Conservation (phyloP, 2,888 invertebrate species). For the Rotaria sp. region DNA sequence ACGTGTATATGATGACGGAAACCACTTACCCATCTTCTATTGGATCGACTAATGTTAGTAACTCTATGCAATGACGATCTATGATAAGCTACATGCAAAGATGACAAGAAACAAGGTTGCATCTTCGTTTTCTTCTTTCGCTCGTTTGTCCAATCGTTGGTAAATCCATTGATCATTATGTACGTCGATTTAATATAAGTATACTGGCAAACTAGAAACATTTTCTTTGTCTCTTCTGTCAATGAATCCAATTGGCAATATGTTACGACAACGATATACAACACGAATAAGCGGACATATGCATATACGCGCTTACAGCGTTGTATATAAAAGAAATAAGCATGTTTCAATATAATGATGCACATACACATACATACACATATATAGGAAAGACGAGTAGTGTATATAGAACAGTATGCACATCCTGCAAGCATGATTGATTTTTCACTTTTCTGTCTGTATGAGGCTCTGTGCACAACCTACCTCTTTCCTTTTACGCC, state of each 20-base stretch:
- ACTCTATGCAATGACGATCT: background rate
- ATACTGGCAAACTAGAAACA: background rate
- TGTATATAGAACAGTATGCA: background rate
- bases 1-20: background rate
- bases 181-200: background rate
- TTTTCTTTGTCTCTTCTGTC: background rate
- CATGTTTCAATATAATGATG: background rate
- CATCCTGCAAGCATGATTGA: background rate
- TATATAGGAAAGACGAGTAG: background rate
- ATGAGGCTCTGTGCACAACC: background rate
- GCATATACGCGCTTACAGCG: background rate
- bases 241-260: background rate
- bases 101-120: constrained; percentile 5
- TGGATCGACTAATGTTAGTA: background rate
- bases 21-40: background rate
- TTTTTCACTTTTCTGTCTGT: background rate
- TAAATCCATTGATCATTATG: background rate
- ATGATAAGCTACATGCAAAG: background rate
- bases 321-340: background rate
- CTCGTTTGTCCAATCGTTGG: background rate
- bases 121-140: background rate
- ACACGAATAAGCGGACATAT: background rate
- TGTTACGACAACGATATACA: constrained; percentile 4
- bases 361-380: background rate
- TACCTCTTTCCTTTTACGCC: background rate